Evolutionary conservation across 92 coral and sea anemone genomes (phyloP).

Genomic region (Porites evermanni): DNA sequence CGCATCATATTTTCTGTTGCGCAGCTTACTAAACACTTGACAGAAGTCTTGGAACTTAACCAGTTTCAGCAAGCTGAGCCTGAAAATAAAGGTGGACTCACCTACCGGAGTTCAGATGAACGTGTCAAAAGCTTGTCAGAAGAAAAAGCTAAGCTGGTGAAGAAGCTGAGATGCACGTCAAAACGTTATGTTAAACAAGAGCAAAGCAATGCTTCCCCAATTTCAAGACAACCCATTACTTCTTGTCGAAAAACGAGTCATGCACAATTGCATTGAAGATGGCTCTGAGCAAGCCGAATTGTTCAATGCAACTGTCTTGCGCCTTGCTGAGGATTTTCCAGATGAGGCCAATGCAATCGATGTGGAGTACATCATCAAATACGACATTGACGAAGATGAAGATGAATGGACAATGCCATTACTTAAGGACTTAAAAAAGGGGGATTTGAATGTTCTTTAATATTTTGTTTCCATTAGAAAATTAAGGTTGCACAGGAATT

Average conservation of each 20-base stretch:
- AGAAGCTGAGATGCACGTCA: slow-evolving; percentile 23
- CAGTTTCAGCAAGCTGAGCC: slow-evolving; percentile 21
- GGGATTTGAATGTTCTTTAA: slow-evolving; percentile 41
- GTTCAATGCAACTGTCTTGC: slow-evolving; percentile 52
- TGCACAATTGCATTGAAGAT: slow-evolving; percentile 27
- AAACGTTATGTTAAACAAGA: slow-evolving; percentile 2
- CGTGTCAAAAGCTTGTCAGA: slow-evolving; percentile 21
- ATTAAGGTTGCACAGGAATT: slow-evolving; percentile 2
- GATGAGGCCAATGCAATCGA: slow-evolving; percentile 15
- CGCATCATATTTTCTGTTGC: slow-evolving; percentile 30
- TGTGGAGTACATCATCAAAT: slow-evolving; percentile 45
- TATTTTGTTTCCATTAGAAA: background rate
- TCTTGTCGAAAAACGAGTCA: slow-evolving; percentile 42
- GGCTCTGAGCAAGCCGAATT: slow-evolving; percentile 39
- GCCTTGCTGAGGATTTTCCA: slow-evolving; percentile 30
- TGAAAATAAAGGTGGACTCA: slow-evolving; percentile 32
- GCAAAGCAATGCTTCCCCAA: slow-evolving; percentile 36
- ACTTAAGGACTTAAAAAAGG: slow-evolving; percentile 42
- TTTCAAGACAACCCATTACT: slow-evolving; percentile 37
- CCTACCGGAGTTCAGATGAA: slow-evolving; percentile 14
- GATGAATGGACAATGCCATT: slow-evolving; percentile 56
- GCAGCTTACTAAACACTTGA: slow-evolving; percentile 26
- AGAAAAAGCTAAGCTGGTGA: slow-evolving; percentile 40
- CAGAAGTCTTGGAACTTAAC: slow-evolving; percentile 13
- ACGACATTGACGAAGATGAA: slow-evolving; percentile 47